phyloP scores from a whole-genome alignment of 2,797 vertebrate species.

The Chrosomus eos region DNA sequence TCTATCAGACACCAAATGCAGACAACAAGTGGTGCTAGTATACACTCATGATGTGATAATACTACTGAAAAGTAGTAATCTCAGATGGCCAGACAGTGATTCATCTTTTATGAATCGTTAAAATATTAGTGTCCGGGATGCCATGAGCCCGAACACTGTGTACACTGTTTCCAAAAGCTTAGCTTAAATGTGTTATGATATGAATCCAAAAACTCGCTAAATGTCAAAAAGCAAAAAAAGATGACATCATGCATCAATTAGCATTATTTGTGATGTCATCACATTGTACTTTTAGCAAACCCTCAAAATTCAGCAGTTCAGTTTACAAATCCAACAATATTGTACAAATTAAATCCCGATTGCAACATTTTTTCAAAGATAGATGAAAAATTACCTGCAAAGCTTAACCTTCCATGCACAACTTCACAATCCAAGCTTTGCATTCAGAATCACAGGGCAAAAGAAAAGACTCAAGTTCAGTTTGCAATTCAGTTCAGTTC shows the following conservation, averaged over 20 bases:
- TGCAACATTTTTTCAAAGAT: no score
- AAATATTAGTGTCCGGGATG: neutral
- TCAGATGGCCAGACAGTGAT: neutral
- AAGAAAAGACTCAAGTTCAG: no score
- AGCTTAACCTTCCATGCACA: no score
- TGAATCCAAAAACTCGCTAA: neutral
- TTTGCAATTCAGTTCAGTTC: no score
- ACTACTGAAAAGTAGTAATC: neutral
- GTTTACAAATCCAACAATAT: no score
- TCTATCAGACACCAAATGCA: neutral
- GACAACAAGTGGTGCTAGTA: neutral
- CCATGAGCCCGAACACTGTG: neutral
- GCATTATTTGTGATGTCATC: neutral
- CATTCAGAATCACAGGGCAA: no score
- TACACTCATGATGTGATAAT: neutral
- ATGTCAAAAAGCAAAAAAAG: no score
- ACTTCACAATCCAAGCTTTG: no score
- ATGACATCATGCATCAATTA: neutral
- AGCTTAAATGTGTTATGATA: neutral
- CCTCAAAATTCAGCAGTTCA: no score
- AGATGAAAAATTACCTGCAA: no score
- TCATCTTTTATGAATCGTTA: slow-evolving; percentile 1
- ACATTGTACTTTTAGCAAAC: neutral
- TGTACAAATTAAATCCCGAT: no score
- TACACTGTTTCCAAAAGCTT: neutral